These are phyloP conservation scores for Lycophotia porphyrea DNA, from an alignment of 2,888 invertebrate genomes.

Conservation along the genomic window DNA sequence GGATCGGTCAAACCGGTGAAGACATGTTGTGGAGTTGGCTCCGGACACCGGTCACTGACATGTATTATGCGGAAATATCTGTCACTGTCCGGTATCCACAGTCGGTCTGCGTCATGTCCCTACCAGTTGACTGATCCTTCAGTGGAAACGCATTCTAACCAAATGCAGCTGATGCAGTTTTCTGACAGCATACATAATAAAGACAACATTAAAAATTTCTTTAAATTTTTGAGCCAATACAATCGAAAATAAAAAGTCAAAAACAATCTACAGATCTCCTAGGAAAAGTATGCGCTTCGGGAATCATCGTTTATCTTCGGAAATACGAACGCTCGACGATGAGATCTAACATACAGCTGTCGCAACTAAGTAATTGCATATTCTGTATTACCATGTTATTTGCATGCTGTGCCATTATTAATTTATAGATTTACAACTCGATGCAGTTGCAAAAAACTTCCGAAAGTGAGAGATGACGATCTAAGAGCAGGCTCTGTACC, in stretches of 20 bases:
- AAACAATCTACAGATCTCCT: conserved; percentile 37
- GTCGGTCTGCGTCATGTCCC: background rate
- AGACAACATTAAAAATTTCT: conserved; percentile 24
- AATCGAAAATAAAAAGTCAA: conserved; percentile 26
- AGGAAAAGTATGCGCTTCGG: background rate
- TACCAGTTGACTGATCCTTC: background rate
- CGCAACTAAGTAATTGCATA: background rate
- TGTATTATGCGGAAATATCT: background rate
- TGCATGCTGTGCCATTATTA: no score
- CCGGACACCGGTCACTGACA: background rate
- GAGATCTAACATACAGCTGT: background rate
- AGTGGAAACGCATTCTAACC: conserved; percentile 3
- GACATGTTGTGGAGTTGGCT: background rate
- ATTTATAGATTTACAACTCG: background rate
- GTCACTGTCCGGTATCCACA: background rate
- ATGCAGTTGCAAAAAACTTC: background rate
- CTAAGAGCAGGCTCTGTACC: background rate
- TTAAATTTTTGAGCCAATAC: conserved; percentile 33
- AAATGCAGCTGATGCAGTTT: background rate
- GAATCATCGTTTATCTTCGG: background rate
- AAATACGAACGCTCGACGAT: background rate
- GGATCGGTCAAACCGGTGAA: background rate
- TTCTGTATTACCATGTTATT: background rate
- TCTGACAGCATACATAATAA: conserved; percentile 25
- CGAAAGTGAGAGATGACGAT: background rate